A percentile compares a stretch with the other conserved stretches of the same genome.
These are phyloP conservation scores for Latheticus oryzae DNA, from an alignment of 2,888 invertebrate genomes.

Conservation along the genomic window DNA sequence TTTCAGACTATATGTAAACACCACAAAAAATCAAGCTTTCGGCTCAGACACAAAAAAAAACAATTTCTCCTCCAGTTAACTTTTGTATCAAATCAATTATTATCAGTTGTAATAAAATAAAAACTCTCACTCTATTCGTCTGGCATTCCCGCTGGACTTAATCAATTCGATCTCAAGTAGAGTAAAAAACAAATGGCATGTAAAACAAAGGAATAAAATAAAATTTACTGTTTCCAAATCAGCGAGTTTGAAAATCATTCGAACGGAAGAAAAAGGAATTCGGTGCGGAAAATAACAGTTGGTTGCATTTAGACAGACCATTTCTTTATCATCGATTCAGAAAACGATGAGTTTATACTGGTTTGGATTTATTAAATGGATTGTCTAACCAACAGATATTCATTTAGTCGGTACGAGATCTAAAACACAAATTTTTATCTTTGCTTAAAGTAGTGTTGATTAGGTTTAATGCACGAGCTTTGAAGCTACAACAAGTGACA, in stretches of 20 bases:
- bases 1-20: too few species aligned
- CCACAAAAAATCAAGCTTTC: too few species aligned
- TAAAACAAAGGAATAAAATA: conserved; percentile 59
- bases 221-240: conserved; percentile 60
- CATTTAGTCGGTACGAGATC: too few species aligned
- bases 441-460: too few species aligned
- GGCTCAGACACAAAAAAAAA: too few species aligned
- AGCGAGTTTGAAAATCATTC: conserved; percentile 55
- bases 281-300: conserved; percentile 56
- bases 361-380: conserved; percentile 16
- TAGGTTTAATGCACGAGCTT: too few species aligned
- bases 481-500: too few species aligned
- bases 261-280: conserved; percentile 48
- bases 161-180: conserved; percentile 44
- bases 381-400: too few species aligned
- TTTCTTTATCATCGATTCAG: conserved; percentile 43
- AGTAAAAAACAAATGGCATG: conserved; percentile 57
- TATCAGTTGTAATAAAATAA: too few species aligned
- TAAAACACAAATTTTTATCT: too few species aligned
- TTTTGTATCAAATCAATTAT: too few species aligned
- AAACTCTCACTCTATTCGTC: conserved; percentile 4
- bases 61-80: too few species aligned
- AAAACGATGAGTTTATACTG: conserved; percentile 31
- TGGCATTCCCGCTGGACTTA: conserved; percentile 39
- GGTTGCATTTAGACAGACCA: conserved; percentile 46